phyloP scores from a whole-genome alignment of 2,888 invertebrate genomes.

The Neocrepidodera transversa region DNA sequence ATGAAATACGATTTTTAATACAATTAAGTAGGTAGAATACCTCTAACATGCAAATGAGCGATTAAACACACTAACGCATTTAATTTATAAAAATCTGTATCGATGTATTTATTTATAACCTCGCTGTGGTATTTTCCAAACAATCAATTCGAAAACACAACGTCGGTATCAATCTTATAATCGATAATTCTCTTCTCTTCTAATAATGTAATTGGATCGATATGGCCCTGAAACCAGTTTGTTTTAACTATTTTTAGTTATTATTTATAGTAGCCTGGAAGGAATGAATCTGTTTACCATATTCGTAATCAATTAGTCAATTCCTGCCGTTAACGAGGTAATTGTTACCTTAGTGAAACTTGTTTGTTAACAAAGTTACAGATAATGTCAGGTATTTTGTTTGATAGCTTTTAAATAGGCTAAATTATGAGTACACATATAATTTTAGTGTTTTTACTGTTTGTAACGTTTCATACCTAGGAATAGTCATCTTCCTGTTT shows the following conservation, averaged over 20 bases:
- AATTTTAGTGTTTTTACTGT: too few species aligned
- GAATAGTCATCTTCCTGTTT: not conserved
- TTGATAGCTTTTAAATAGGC: too few species aligned
- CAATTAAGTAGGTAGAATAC: not conserved
- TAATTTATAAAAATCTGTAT: not conserved
- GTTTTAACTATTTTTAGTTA: conserved; percentile 2
- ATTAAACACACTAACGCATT: not conserved
- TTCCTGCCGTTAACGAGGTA: not conserved
- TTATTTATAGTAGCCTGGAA: conserved; percentile 2
- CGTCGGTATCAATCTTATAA: not conserved
- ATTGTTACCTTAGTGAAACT: conserved; percentile 3
- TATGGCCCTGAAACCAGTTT: conserved; percentile 4
- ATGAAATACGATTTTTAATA: too few species aligned
- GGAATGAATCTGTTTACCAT: conserved; percentile 1
- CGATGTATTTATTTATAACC: too few species aligned
- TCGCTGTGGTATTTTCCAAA: too few species aligned
- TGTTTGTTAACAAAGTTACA: not conserved
- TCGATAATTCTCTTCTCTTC: not conserved
- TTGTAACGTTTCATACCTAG: too few species aligned
- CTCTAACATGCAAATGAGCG: not conserved
- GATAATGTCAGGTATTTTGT: not conserved
- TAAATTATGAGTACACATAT: too few species aligned
- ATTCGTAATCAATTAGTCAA: conserved; percentile 3
- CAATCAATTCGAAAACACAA: not conserved
- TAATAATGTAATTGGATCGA: conserved; percentile 2